Conservation (phyloP, 2,113 vertebrate species). For the Turnix velox region DNA sequence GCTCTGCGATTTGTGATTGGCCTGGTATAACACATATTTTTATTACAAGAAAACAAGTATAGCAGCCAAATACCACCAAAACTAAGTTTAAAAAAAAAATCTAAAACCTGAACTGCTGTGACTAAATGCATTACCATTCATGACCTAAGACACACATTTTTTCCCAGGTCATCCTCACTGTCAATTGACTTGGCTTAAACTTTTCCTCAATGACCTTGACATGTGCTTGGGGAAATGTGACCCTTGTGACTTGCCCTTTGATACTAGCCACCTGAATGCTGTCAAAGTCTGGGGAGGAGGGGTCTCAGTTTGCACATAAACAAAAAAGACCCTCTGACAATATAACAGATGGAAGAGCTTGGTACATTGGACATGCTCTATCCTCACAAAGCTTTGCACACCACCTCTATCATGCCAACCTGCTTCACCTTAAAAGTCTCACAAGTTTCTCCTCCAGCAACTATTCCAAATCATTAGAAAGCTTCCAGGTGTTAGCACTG, state of each 20-base stretch:
- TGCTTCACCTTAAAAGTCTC: background rate
- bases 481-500: background rate
- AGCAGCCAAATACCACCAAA: background rate
- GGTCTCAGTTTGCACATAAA: background rate
- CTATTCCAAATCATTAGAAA: background rate
- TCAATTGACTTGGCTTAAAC: background rate
- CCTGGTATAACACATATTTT: background rate
- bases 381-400: background rate
- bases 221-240: background rate
- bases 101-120: background rate
- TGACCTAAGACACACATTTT: background rate
- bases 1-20: too few species aligned
- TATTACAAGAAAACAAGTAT: background rate
- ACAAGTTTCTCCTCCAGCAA: background rate
- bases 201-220: background rate
- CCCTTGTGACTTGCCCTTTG: background rate
- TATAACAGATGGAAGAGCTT: background rate
- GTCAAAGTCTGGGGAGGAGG: background rate
- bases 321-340: background rate
- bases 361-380: background rate
- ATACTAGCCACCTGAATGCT: rapidly evolving
- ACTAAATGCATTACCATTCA: background rate
- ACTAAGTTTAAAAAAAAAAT: background rate
- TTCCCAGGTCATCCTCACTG: background rate
- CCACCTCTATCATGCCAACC: background rate